Evolutionary conservation across 2,888 invertebrate genomes (phyloP).

Genomic region (Conistra vaccinii): DNA sequence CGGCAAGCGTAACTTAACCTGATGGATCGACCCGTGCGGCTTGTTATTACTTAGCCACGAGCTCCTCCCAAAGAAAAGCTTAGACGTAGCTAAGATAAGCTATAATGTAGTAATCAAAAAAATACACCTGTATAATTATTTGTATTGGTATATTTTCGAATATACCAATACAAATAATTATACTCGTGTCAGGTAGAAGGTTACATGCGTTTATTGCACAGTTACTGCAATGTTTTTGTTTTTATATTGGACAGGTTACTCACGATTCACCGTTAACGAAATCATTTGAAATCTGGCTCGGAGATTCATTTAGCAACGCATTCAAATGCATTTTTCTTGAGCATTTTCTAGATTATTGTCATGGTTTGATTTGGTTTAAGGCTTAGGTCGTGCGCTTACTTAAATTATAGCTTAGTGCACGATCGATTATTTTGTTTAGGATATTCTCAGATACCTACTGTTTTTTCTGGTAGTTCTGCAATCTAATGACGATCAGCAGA

Average conservation of each 20-base stretch:
- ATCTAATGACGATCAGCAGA: background rate
- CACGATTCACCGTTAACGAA: constrained; percentile 50
- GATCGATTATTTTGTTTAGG: background rate
- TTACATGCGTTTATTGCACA: constrained; percentile 38
- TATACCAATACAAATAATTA: constrained; percentile 16
- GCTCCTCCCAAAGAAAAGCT: too few species aligned
- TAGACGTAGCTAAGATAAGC: too few species aligned
- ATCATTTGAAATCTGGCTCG: constrained; percentile 35
- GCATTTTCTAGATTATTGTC: constrained; percentile 22
- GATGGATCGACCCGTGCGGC: too few species aligned
- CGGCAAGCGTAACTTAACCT: too few species aligned
- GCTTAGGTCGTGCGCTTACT: constrained; percentile 28
- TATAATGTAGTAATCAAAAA: too few species aligned
- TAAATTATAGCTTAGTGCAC: background rate
- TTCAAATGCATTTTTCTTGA: constrained; percentile 21
- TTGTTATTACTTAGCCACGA: too few species aligned
- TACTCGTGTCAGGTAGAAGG: constrained; percentile 36
- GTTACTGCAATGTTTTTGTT: constrained; percentile 35
- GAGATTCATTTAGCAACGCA: constrained; percentile 47
- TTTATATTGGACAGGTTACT: constrained; percentile 19
- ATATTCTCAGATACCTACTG: background rate
- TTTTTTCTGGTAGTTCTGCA: background rate
- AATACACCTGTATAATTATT: too few species aligned
- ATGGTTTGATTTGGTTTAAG: constrained; percentile 23
- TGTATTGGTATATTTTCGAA: too few species aligned